Evolutionary conservation across 2,888 invertebrate species (phyloP), one percentile per base, ranked within the genome.

Genomic region (Cremastinae sp.): DNA sequence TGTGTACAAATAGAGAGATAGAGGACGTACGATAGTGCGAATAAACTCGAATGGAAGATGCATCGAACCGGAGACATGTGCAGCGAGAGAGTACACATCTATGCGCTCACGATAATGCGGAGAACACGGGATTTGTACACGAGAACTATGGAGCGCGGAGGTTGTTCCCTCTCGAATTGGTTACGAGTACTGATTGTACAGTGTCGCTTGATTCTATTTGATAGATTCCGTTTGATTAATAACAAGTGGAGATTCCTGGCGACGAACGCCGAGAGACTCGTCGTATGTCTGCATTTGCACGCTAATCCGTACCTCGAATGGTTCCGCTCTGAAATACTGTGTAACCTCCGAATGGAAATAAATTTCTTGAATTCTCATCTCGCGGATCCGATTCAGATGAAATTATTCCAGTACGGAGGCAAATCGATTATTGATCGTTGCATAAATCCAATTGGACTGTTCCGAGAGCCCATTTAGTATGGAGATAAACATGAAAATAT

Each of bases 191-290:
- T 39, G 66, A 71, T 71, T 62, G 56, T 55, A 51, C 61, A 51
- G 56, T 56, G 47, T 56, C 66, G 59, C 56, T 75, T 37, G 66
- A 71, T 66, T 71, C 49, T 66, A 65, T 75, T 65, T 65, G 70
- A 70, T 45, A 56, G 61, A 61, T 65, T 58, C 41, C 61, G 75
- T 64, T 58, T 68, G 62, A 75, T 72, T 64, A 72, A 72, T 72
- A 75, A 75, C 62, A 28, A 35, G 18, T 28, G 22, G 55, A 66
- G 47, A 65, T 22, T 61, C 59, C 55, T 28, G 28, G 28, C 7
- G 59, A 18, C 55, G 37, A 65, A 55, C 53, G 55, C 43, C 39
- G 59, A 59, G 58, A 41, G 59, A 65, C 58, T 70, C 37, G 49
- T 41, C 53, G 39, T 53, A 10, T n/a, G 8, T 12, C n/a, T 45